phyloP scores from a whole-genome alignment of 1,140 invertebrate species.

The Limonius californicus region DNA sequence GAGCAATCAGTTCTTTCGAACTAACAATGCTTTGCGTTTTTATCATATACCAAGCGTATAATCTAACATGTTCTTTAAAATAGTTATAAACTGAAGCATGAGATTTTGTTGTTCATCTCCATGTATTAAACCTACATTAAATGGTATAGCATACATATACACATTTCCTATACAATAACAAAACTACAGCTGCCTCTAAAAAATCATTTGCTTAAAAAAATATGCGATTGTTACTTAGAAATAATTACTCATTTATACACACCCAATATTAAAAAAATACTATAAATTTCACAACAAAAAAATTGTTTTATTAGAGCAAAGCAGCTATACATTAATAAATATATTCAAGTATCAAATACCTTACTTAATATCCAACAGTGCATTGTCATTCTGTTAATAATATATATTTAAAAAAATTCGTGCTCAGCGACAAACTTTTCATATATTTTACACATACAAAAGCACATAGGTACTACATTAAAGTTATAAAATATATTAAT shows the following conservation, averaged over 20 bases:
- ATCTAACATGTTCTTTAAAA: no score
- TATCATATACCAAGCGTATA: no score
- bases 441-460: slow-evolving; percentile 20
- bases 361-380: slow-evolving; percentile 19
- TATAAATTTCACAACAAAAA: slow-evolving; percentile 5
- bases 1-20: no score
- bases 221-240: background rate
- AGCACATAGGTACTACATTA: slow-evolving; percentile 9
- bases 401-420: slow-evolving; percentile 18
- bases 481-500: slow-evolving; percentile 6
- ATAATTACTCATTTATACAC: background rate
- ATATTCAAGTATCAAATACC: slow-evolving; percentile 19
- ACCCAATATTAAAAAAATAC: background rate
- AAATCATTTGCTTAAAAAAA: background rate
- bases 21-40: no score
- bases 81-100: background rate
- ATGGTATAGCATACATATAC: slow-evolving; percentile 6
- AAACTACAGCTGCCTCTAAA: slow-evolving; percentile 7
- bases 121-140: background rate
- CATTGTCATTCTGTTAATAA: slow-evolving; percentile 14
- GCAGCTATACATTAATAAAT: slow-evolving; percentile 13
- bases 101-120: background rate
- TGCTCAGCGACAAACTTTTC: slow-evolving; percentile 18
- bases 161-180: slow-evolving; percentile 10
- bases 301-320: slow-evolving; percentile 2